phyloP scores from a whole-genome alignment of 1,140 invertebrate genomes.

The Idris sp. region DNA sequence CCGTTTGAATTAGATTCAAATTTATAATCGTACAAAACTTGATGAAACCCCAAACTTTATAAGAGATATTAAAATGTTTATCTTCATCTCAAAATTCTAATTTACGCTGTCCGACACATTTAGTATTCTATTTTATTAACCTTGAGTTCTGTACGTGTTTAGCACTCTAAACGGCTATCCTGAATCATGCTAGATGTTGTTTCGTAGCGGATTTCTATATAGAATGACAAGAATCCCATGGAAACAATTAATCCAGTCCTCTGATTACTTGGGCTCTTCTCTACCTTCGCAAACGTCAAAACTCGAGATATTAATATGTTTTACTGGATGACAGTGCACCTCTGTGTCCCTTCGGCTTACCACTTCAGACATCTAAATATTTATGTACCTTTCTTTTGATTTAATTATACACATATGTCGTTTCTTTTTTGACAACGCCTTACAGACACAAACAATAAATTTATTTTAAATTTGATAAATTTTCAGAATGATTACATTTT shows the following conservation, averaged over 20 bases:
- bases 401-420: conserved; percentile 45
- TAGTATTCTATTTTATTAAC: conserved; percentile 11
- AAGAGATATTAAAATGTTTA: no score
- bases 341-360: conserved; percentile 31
- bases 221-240: conserved; percentile 70
- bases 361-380: conserved; percentile 28
- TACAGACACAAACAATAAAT: no score
- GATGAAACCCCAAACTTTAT: no score
- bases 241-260: conserved; percentile 78
- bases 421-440: conserved; percentile 35
- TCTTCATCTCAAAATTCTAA: no score
- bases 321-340: conserved; percentile 65
- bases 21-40: no score
- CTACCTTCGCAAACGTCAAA: conserved; percentile 72
- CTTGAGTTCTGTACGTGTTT: conserved; percentile 18
- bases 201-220: conserved; percentile 64
- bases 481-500: no score
- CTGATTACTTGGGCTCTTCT: conserved; percentile 72
- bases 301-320: conserved; percentile 79
- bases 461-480: no score
- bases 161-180: conserved; percentile 34
- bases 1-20: no score
- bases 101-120: conserved; percentile 2
- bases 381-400: conserved; percentile 51
- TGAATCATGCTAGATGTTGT: conserved; percentile 67